Base-by-base conservation (phyloP, 2,113 vertebrate species). In the Sciurus niger region DNA sequence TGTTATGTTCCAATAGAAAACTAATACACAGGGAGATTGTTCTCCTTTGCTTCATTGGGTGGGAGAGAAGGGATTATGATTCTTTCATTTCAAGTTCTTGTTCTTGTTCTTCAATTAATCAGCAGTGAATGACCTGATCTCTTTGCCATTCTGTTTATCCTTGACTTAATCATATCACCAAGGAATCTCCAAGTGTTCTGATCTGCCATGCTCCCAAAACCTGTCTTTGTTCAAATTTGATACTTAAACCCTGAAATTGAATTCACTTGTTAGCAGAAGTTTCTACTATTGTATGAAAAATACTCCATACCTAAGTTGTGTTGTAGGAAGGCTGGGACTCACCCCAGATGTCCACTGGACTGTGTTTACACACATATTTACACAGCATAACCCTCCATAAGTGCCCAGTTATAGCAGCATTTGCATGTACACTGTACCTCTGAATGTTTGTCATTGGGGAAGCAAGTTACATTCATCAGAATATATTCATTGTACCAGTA, bases 381-480 rank as follows among this genome's bases (percentile, higher is more conserved):
- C 96, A 77, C 95, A 97, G 83, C 22, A 11, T 91, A 88, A 93
- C 93, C 96, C 92, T 98, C 98, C 95, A 95, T 96, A 97, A 97
- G 96, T 95, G 94, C 93, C 98, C 98, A 97, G 98, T 98, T 97
- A 98, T 98, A 93, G 94, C 86, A 77, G 43, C 83, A 98, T 98
- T 98, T 98, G 96, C 97, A 98, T 98, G 97, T 96, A 93, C 55
- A 82, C 93, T 89, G 95, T 28, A 67, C 98, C 95, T 98, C 96
- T 96, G 97, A 97, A 89, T 97, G 87, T 98, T 98, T 98, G 92
- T 98, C 98, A 98, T 83, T 96, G 97, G 97, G 97, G 96, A 98
- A 98, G 97, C 96, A 98, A 98, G 98, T 98, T 98, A 93, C 97
- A 97, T 98, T 98, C 96, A 98, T 99, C 98, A 98, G 96, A 98